A percentile compares a stretch with the other conserved stretches of the same genome.
phyloP scores from a whole-genome alignment of 1,140 invertebrate genomes.

The Cepaea nemoralis region DNA sequence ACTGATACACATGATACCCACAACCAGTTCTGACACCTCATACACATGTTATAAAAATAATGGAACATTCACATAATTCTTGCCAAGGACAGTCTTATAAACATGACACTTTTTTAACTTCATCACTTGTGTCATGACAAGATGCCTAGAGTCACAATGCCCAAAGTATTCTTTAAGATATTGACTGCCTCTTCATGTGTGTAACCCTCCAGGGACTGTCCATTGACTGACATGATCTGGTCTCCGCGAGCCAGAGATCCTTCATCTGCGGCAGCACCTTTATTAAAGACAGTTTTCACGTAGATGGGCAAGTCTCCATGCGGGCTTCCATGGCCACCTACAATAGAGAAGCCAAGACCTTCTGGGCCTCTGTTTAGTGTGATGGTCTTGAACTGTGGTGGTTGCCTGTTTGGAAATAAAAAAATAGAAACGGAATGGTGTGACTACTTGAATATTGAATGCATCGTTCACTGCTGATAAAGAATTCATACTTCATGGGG shows the following conservation, averaged over 20 bases:
- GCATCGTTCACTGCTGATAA: no score
- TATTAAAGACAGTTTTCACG: constrained; percentile 85
- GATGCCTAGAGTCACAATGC: constrained; percentile 75
- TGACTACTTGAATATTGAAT: no score
- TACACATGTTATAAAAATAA: no score
- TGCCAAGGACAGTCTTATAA: no score
- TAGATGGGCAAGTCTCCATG: constrained; percentile 85
- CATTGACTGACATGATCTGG: constrained; percentile 76
- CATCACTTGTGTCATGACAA: constrained; percentile 52
- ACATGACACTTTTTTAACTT: no score
- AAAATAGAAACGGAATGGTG: constrained; percentile 8
- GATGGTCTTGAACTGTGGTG: constrained; percentile 73
- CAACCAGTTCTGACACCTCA: no score
- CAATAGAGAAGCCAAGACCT: constrained; percentile 84
- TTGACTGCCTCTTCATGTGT: constrained; percentile 78
- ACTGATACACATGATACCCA: no score
- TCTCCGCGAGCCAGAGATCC: constrained; percentile 78
- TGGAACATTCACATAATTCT: no score
- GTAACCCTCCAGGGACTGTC: constrained; percentile 74
- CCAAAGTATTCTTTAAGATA: constrained; percentile 75
- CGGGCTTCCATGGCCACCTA: constrained; percentile 83
- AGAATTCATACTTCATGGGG: no score
- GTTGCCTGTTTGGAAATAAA: constrained; percentile 53
- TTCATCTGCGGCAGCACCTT: constrained; percentile 81
- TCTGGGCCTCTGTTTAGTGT: constrained; percentile 81